Conservation (phyloP, 1,140 invertebrate species). For the Drosophila pectinifera region DNA sequence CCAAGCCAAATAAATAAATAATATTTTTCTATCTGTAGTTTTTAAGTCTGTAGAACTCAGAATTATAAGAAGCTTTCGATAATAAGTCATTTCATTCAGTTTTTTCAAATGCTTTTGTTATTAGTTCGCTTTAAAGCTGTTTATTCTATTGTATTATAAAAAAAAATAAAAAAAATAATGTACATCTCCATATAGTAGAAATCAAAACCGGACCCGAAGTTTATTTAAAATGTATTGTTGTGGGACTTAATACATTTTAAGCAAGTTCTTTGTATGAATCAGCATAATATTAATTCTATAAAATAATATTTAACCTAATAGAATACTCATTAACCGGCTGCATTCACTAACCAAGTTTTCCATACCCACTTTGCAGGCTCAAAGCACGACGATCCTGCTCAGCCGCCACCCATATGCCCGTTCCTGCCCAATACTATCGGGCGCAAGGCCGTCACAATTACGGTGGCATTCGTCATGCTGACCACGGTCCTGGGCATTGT, state of each 20-base stretch:
- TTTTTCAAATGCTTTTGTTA: neutral
- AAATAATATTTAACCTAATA: too few species aligned
- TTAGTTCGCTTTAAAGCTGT: neutral
- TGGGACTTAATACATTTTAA: neutral
- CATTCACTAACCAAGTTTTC: slow-evolving; percentile 7
- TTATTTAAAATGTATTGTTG: neutral
- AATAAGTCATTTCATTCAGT: neutral
- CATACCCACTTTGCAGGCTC: slow-evolving; percentile 28
- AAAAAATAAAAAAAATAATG: neutral
- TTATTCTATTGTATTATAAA: neutral
- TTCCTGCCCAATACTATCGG: slow-evolving; percentile 61
- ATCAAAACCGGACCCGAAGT: neutral
- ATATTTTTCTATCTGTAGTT: too few species aligned
- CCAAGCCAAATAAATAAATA: too few species aligned
- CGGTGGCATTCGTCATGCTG: slow-evolving; percentile 54
- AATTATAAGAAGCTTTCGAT: neutral
- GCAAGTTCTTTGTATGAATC: neutral
- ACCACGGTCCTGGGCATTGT: slow-evolving; percentile 53
- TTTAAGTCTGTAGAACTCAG: neutral
- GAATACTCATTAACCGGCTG: neutral
- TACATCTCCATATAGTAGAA: neutral
- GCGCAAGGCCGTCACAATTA: slow-evolving; percentile 66
- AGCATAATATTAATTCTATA: neutral
- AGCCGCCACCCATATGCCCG: slow-evolving; percentile 51
- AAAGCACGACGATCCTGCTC: slow-evolving; percentile 45